These are phyloP conservation scores for Agrypnus murinus DNA, from an alignment of 2,888 invertebrate species.

Conservation along the genomic window DNA sequence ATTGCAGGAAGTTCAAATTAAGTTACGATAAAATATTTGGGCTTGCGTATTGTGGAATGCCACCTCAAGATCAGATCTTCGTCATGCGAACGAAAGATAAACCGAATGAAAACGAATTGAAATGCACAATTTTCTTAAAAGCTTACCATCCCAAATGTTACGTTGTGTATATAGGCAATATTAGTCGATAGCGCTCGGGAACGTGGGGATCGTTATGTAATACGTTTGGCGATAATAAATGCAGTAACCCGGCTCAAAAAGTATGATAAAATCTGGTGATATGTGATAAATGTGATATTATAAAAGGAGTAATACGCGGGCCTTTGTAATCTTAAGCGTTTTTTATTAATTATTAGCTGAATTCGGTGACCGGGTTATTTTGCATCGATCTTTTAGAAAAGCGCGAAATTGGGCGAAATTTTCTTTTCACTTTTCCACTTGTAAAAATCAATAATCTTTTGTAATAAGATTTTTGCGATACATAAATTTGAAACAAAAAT, in stretches of 20 bases:
- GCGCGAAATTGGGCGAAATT: conserved; percentile 1
- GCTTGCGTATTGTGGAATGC: not conserved
- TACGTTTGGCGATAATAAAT: conserved; percentile 32
- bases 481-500: too few relatives aligned
- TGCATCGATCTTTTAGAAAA: conserved; percentile 36
- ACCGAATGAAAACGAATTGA: not conserved
- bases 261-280: conserved; percentile 34
- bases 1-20: too few relatives aligned
- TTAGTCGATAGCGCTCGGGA: conserved; percentile 46
- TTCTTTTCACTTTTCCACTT: not conserved
- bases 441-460: too few relatives aligned
- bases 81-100: not conserved
- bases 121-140: not conserved
- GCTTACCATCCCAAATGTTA: conserved; percentile 38
- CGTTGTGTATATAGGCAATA: conserved; percentile 34
- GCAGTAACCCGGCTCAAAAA: conserved; percentile 39
- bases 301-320: conserved; percentile 43
- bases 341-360: not conserved
- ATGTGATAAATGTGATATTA: conserved; percentile 46
- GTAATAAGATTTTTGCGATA: too few relatives aligned
- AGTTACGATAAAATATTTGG: too few relatives aligned
- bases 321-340: conserved; percentile 25
- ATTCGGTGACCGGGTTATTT: conserved; percentile 40
- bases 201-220: conserved; percentile 44
- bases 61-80: not conserved